Base-by-base conservation (phyloP, 2,797 vertebrate species). In the Esox lucius region DNA sequence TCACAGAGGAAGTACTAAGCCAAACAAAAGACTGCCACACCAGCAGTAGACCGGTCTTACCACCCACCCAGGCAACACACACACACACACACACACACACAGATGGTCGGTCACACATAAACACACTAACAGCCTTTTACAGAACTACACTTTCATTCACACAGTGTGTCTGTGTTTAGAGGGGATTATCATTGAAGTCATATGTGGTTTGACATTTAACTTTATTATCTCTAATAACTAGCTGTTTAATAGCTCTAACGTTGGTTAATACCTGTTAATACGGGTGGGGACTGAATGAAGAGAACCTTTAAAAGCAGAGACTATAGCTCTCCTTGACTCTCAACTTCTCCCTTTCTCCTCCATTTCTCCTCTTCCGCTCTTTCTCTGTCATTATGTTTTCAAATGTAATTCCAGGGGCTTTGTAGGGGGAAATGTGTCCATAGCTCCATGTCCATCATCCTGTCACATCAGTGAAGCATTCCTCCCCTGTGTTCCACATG, bases 21-120 rank as follows among this genome's bases (percentile, higher is more conserved):
- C 80, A 87, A 87, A 87, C 81, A 85, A 71, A 78, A 74, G 39
- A 51, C 62, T 64, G 46, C 56, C 81, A 75, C 15, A 70, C 22
- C 51, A 78, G 71, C 75, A 70, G 48, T 49, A 11, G 9, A 42
- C 76, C 62, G 73, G 56, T 33, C 71, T 69, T n/a, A 74, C 70
- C 71, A 39, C 69, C 79, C 13, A 22, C 61, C 13, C 62, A 19
- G 59, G 0, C 62, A 26, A 28, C 4, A 74, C 33, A 73, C 65
- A 72, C 62, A 78, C 67, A 69, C 83, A 75, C 84, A 77, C 75
- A 81, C 78, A 71, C n/a, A 59, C 69, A 49, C 61, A n/a, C 17
- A 2, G 12, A 17, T 56, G 1, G 35, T 39, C 61, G 39, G 69
- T 8, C 75, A 26, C 62, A 77, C 67, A 71, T 83, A 80, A 84